Percentiles rank a stretch among this genome's conserved stretches.
These are phyloP conservation scores for Acleris emargana DNA, from an alignment of 2,888 invertebrate genomes.

Conservation along the genomic window DNA sequence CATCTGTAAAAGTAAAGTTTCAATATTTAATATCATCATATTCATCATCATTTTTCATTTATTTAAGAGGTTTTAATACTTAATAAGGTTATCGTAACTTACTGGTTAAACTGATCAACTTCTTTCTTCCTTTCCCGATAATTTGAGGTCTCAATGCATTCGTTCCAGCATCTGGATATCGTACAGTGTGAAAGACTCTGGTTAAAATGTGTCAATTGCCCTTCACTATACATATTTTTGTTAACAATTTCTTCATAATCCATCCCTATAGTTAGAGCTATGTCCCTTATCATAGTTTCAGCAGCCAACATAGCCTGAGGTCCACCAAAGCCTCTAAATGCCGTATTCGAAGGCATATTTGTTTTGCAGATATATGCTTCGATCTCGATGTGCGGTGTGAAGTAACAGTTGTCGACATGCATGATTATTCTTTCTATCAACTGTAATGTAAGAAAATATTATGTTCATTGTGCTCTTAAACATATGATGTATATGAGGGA, in stretches of 20 bases:
- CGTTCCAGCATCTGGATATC: constrained; percentile 88
- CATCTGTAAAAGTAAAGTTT: constrained; percentile 65
- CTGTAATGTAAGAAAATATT: constrained; percentile 68
- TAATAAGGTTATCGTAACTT: constrained; percentile 41
- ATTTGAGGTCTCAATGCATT: constrained; percentile 87
- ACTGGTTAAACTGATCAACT: constrained; percentile 89
- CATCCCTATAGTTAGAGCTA: constrained; percentile 87
- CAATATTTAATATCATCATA: background rate
- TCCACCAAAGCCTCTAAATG: constrained; percentile 96
- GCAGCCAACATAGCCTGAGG: constrained; percentile 95
- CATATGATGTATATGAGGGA: background rate
- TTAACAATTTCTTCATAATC: constrained; percentile 86
- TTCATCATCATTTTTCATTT: too few species aligned
- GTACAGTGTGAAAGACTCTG: constrained; percentile 90
- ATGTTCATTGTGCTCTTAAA: background rate
- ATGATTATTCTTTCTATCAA: constrained; percentile 90
- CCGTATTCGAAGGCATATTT: constrained; percentile 95
- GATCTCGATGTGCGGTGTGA: constrained; percentile 88
- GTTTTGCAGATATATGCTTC: constrained; percentile 92
- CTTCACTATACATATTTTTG: constrained; percentile 91
- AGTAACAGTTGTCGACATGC: constrained; percentile 93
- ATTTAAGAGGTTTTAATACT: background rate
- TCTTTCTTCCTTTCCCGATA: constrained; percentile 84
- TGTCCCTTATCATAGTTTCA: constrained; percentile 90
- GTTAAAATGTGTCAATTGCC: constrained; percentile 90